Base-by-base conservation (phyloP, 1,140 invertebrate species). In the Drosophila nasuta region DNA sequence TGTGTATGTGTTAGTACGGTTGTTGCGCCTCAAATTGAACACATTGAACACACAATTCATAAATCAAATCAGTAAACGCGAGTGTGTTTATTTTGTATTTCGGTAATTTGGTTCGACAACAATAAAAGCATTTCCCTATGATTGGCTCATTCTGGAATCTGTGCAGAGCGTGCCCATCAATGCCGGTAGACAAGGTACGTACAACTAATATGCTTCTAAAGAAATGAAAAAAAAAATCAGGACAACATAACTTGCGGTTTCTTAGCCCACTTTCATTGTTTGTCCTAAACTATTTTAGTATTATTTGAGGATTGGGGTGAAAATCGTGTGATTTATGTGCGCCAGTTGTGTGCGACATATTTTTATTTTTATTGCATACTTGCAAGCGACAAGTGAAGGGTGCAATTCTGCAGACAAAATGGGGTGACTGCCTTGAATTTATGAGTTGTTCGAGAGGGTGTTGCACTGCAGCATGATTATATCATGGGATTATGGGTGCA, bases 101-200 rank as follows among this genome's bases (percentile, higher is more conserved):
- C 75, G 67, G 67, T 81, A 66, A 83, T 66, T 80, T 77, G 72
- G 76, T 79, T 86, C 41, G 58, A 57, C 71, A 81, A 67, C 68
- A 66, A 73, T 51, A 88, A 88, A 89, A 88, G 71, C 74, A 89
- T 81, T 91, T 92, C 93, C 94, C 94, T 93, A 97, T 97, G 96
- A 97, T 97, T 94, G 97, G 97, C 94, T 97, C 97, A 95, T 97
- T 97, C 94, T 97, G 96, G 96, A 97, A 97, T 94, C 94, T 97
- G 94, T 97, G 97, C 94, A 96, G 97, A 94, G 96, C 97, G 94
- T 97, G 97, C 94, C 97, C 97, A 93, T 97, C 97, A 93, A 97
- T 97, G 96, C 96, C 97, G 92, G 96, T 97, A 93, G 97, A 97
- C 94, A 97, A 97, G 96, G 97, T 97, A 94, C 95, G 88, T 86